Conservation (phyloP, 2,797 vertebrate species). For the Bradypodion pumilum region DNA sequence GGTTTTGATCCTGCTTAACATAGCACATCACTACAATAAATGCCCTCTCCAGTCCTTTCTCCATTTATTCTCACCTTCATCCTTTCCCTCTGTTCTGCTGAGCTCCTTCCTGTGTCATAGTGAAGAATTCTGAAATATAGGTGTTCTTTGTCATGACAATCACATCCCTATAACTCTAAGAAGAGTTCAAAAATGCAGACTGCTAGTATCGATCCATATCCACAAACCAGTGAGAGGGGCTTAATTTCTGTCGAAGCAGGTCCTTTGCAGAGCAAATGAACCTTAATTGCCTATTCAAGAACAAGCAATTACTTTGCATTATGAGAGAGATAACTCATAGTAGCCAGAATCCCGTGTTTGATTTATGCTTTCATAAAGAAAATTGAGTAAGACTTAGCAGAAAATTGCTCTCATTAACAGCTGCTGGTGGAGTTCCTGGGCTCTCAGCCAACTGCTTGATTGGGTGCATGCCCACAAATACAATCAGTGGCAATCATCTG, state of each 20-base stretch:
- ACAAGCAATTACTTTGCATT: neutral
- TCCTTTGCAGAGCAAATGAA: neutral
- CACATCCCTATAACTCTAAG: neutral
- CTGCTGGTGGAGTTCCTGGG: too few species aligned
- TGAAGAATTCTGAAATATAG: neutral
- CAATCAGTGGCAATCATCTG: too few species aligned
- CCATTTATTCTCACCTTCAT: neutral
- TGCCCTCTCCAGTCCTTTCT: neutral
- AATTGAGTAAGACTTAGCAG: too few species aligned
- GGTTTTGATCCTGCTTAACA: fast-evolving
- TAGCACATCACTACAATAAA: neutral
- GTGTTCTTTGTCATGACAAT: neutral
- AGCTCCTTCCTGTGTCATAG: conserved; percentile 2
- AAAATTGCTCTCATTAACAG: too few species aligned
- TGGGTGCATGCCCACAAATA: too few species aligned
- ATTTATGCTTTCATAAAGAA: too few species aligned
- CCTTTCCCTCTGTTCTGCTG: neutral
- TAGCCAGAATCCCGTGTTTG: too few species aligned
- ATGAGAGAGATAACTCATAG: neutral
- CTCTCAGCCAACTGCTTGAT: too few species aligned
- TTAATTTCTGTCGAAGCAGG: neutral
- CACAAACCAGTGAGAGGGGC: neutral
- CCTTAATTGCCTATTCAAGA: neutral
- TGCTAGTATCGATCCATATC: neutral
- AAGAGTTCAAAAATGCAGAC: neutral